Conservation (phyloP, 1,140 invertebrate species). For the Bombus picipes region DNA sequence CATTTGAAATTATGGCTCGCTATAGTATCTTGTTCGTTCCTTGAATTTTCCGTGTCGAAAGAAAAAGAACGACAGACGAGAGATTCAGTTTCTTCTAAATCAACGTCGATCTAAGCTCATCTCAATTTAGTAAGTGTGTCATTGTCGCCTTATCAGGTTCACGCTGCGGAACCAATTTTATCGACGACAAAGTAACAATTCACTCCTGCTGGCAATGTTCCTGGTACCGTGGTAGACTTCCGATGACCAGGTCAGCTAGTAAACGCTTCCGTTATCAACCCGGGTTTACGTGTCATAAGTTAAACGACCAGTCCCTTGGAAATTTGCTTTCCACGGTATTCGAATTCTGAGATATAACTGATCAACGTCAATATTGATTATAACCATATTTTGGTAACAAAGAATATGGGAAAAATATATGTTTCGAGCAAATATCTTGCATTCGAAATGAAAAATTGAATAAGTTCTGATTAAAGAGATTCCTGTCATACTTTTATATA, state of each 20-base stretch:
- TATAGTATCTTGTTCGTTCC: background rate
- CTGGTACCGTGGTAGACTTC: constrained; percentile 57
- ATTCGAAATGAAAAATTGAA: background rate
- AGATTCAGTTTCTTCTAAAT: constrained; percentile 13
- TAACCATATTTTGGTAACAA: background rate
- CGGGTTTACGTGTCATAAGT: constrained; percentile 61
- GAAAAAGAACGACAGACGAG: background rate
- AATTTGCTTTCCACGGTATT: constrained; percentile 30
- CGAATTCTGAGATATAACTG: constrained; percentile 3
- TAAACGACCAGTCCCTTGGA: constrained; percentile 52
- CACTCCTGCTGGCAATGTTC: constrained; percentile 61
- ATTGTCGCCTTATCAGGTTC: constrained; percentile 48
- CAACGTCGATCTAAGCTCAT: constrained; percentile 38
- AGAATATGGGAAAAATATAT: background rate
- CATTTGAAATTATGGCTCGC: background rate
- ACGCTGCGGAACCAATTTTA: constrained; percentile 47
- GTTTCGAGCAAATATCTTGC: background rate
- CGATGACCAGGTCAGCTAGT: constrained; percentile 60
- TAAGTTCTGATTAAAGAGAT: background rate
- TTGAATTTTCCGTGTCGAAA: background rate
- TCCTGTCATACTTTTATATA: background rate
- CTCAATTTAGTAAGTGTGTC: constrained; percentile 46
- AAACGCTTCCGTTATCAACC: constrained; percentile 64
- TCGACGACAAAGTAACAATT: constrained; percentile 62
- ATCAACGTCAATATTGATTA: background rate